Conservation (phyloP, 2,888 invertebrate species). For the Agrochola lota region DNA sequence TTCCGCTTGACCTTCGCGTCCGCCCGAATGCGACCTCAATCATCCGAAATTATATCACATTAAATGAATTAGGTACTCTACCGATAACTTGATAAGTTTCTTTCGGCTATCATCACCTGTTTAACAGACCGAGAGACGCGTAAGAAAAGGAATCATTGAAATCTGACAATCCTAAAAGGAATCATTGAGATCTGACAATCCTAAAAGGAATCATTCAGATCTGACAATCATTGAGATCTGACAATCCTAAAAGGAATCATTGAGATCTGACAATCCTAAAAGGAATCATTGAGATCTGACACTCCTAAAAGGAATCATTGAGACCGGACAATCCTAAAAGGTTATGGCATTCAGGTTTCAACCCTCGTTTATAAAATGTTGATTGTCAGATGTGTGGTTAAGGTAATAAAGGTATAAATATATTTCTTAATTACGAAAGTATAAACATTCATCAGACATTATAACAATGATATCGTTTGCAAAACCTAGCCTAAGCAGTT, state of each 20-base stretch:
- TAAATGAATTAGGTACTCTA: neutral
- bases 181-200: too few species aligned
- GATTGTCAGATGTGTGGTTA: neutral
- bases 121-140: too few species aligned
- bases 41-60: neutral
- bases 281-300: too few species aligned
- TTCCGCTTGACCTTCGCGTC: neutral
- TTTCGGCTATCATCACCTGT: slow-evolving; percentile 1
- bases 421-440: neutral
- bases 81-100: neutral
- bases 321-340: neutral
- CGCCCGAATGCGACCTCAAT: neutral
- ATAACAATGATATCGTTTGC: neutral
- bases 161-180: too few species aligned
- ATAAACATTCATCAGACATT: neutral
- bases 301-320: neutral
- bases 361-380: neutral
- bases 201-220: too few species aligned
- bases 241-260: too few species aligned
- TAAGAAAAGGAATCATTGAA: neutral
- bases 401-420: too few species aligned
- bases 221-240: too few species aligned
- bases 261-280: neutral
- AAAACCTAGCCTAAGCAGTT: neutral
- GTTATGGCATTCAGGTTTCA: neutral